These are phyloP conservation scores for Indri indri DNA, from an alignment of 2,113 vertebrate species.

Conservation along the genomic window DNA sequence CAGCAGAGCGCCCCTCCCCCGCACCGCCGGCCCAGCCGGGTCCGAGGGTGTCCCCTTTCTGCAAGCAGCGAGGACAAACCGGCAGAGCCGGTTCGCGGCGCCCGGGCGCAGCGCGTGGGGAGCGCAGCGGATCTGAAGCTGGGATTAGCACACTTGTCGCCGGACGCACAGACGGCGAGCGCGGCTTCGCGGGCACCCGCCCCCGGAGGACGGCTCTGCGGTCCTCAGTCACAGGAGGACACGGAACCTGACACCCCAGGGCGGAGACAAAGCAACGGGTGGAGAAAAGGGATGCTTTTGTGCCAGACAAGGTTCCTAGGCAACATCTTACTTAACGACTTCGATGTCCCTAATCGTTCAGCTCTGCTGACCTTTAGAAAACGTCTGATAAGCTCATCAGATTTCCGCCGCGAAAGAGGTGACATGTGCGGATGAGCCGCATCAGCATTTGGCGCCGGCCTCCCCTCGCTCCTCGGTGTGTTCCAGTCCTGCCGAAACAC, in stretches of 20 bases:
- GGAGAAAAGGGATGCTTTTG: slow-evolving; percentile 14
- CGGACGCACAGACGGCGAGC: background rate
- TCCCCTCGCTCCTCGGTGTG: background rate
- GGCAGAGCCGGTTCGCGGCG: background rate
- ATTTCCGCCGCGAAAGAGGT: background rate
- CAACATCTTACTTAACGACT: slow-evolving; percentile 25
- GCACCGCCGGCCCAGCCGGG: too few species aligned
- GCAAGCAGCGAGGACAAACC: background rate
- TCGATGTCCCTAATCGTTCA: background rate
- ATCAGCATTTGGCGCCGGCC: background rate
- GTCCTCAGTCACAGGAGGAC: slow-evolving; percentile 20
- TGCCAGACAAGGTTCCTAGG: slow-evolving; percentile 52
- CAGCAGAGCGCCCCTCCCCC: background rate
- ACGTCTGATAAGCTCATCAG: background rate
- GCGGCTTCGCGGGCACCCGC: background rate
- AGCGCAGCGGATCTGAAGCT: background rate
- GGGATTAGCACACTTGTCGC: background rate
- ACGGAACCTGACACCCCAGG: background rate
- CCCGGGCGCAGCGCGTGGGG: accelerated
- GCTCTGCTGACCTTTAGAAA: slow-evolving; percentile 43
- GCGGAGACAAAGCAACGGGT: slow-evolving; percentile 7
- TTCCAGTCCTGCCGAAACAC: background rate
- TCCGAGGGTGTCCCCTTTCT: background rate
- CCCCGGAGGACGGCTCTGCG: background rate
- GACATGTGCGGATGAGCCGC: background rate